Evolutionary conservation across 2,797 vertebrate genomes (phyloP), one percentile per base, ranked within the genome.

Genomic region (Sciurus carolinensis): DNA sequence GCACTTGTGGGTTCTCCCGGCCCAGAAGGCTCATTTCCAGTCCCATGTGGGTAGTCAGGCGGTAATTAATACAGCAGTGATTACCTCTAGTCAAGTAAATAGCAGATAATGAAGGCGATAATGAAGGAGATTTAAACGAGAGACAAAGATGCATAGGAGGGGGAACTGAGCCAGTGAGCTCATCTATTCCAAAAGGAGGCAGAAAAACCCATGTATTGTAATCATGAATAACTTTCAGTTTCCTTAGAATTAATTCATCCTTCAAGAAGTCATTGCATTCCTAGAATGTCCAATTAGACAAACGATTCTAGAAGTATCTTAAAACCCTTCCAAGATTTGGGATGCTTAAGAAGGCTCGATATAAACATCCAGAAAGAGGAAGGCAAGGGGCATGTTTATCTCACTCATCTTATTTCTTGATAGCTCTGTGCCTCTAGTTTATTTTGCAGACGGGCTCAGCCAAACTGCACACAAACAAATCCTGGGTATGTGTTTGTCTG

Each of bases 191-290:
- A 79, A 86, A 88, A 64, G 96, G 94, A 86, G 84, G 89, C 57
- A 96, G 93, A 97, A 94, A 87, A 95, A 66, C 66, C 75, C 77
- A 66, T 42, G 94, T 85, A 79, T 95, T 87, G 91, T 20, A 67
- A 96, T 97, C 72, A 96, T 95, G 94, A 97, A 97, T 96, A 82
- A 96, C 47, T 98, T 96, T 30, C 47, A 14, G 44, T 97, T 96
- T 96, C 54, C 90, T 87, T 88, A 75, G 72, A 95, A 95, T 97
- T 92, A 96, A 89, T 73, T 52, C 69, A 18, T 97, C 91, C 84
- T 81, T 94, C 42, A 86, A 90, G 81, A 88, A 88, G 83, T 90
- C 93, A 93, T 52, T 59, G 94, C 57, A 54, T 98, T 93, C 91
- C 86, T 96, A 95, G 72, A 80, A 67, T 81, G 87, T 85, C 96